Evolutionary conservation across 2,888 invertebrate genomes (phyloP).

Genomic region (Epirrhoe tristata): DNA sequence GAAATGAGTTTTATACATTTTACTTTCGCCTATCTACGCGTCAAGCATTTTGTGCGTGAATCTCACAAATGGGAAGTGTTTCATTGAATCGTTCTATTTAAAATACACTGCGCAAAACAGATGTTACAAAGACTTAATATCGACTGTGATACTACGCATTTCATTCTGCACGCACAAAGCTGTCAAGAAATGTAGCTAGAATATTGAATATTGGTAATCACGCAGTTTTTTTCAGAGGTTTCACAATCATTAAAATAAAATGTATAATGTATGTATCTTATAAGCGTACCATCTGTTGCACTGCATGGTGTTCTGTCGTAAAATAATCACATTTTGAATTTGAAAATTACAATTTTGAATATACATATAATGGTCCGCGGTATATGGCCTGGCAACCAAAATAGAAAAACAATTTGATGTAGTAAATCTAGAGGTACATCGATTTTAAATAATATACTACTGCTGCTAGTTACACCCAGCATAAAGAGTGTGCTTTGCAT

Average conservation of each 20-base stretch:
- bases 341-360: background rate
- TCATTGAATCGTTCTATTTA: constrained; percentile 1
- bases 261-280: no score
- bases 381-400: background rate
- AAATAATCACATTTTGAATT: background rate
- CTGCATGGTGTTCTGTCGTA: no score
- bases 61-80: background rate
- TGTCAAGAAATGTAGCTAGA: background rate
- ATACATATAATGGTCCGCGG: background rate
- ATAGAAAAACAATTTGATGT: constrained; percentile 1
- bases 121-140: background rate
- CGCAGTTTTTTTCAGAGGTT: background rate
- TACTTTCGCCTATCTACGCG: background rate
- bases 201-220: background rate
- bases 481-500: constrained; percentile 15
- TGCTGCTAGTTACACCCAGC: background rate
- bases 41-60: background rate
- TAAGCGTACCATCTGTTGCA: no score
- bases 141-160: background rate
- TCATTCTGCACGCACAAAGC: background rate
- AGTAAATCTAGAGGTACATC: background rate
- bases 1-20: background rate
- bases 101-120: background rate
- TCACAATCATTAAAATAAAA: no score
- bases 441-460: background rate